Conservation (phyloP, 2,888 invertebrate genomes). For the Serripes groenlandicus region DNA sequence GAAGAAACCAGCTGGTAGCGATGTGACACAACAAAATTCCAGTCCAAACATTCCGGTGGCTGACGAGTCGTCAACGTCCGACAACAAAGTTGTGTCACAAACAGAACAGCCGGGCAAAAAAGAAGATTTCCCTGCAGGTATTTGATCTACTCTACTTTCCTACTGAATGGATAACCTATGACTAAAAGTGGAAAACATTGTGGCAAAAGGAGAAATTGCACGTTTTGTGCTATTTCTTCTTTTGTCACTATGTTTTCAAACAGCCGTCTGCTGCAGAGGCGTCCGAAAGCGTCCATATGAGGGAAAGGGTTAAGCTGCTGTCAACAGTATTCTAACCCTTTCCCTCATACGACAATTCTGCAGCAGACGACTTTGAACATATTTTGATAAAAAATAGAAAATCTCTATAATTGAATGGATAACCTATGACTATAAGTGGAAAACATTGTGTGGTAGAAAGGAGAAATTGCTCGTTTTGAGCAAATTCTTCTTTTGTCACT, state of each 20-base stretch:
- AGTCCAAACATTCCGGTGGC: constrained; percentile 42
- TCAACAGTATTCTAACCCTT: background rate
- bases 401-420: too few relatives aligned
- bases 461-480: background rate
- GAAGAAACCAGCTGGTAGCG: constrained; percentile 46
- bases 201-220: constrained; percentile 4
- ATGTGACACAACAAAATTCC: constrained; percentile 24
- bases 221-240: background rate
- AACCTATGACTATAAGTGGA: too few relatives aligned
- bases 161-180: background rate
- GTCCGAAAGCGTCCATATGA: background rate
- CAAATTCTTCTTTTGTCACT: background rate
- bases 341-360: background rate
- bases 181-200: background rate
- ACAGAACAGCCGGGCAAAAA: constrained; percentile 41
- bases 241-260: background rate
- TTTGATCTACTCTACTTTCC: background rate
- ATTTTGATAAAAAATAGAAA: too few relatives aligned
- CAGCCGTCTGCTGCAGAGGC: background rate
- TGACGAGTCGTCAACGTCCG: constrained; percentile 35
- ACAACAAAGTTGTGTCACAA: constrained; percentile 44
- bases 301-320: background rate
- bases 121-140: constrained; percentile 66
- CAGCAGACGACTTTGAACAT: background rate
- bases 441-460: background rate